Evolutionary conservation across 2,888 invertebrate species (phyloP).

Genomic region (Cryptus armator): DNA sequence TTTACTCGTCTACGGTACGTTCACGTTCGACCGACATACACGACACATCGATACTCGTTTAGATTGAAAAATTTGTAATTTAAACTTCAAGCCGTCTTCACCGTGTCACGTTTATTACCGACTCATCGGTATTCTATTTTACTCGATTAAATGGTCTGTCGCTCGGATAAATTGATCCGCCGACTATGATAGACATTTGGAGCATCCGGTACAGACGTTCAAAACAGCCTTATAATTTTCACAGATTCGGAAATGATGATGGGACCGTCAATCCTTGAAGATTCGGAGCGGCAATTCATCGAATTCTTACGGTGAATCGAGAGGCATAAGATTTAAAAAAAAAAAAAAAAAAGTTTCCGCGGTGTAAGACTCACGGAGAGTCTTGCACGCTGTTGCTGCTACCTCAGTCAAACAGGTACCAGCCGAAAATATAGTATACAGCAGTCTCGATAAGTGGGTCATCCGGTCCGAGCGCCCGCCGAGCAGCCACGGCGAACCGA

Average conservation of each 20-base stretch:
- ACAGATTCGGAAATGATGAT: constrained; percentile 35
- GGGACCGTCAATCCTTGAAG: constrained; percentile 13
- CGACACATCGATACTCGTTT: background rate
- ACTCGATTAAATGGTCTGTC: constrained; percentile 1
- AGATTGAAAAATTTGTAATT: background rate
- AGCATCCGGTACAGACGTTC: background rate
- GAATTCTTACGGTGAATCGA: constrained; percentile 46
- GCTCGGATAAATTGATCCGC: background rate
- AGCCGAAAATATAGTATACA: constrained; percentile 63
- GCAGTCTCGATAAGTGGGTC: constrained; percentile 72
- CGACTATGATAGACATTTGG: background rate
- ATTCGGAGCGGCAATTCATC: constrained; percentile 32
- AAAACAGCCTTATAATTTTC: constrained; percentile 2
- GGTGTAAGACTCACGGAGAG: constrained; percentile 3
- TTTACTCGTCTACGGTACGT: constrained; percentile 22
- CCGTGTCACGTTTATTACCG: background rate
- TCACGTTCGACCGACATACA: background rate
- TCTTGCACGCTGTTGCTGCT: constrained; percentile 21
- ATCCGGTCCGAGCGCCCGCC: constrained; percentile 68
- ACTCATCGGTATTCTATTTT: background rate
- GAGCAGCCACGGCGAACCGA: constrained; percentile 39
- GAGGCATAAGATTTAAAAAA: background rate
- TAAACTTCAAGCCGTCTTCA: background rate
- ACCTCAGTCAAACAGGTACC: constrained; percentile 31
- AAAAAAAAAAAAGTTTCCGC: constrained; percentile 14